Conservation (phyloP, 2,113 vertebrate species). For the Muntiacus muntjak region DNA sequence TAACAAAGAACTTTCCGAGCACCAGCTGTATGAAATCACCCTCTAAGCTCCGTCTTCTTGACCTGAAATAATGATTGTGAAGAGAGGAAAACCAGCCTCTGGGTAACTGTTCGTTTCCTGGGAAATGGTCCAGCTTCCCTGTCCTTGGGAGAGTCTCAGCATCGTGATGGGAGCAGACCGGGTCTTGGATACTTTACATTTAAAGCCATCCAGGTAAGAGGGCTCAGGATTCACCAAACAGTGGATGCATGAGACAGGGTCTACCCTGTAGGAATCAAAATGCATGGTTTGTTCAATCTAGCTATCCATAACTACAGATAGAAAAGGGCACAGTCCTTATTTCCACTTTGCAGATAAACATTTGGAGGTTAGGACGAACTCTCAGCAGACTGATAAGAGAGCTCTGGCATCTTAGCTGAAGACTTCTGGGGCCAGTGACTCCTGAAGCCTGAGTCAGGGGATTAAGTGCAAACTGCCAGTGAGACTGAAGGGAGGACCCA, state of each 20-base stretch:
- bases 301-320: background rate
- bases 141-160: no score
- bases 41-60: background rate
- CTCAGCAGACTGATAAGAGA: background rate
- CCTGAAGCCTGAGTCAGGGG: background rate
- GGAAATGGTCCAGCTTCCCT: background rate
- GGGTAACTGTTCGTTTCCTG: rapidly evolving
- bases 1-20: background rate
- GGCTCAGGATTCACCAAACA: no score
- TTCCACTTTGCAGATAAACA: background rate
- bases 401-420: background rate
- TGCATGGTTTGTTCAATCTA: rapidly evolving
- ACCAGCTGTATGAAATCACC: background rate
- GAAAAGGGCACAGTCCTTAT: background rate
- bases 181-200: background rate
- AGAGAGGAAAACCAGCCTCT: background rate
- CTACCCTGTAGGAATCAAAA: background rate
- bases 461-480: background rate
- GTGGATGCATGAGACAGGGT: rapidly evolving
- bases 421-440: background rate
- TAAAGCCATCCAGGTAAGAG: background rate
- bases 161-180: rapidly evolving
- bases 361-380: background rate
- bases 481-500: no score
- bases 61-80: background rate